Evolutionary conservation across 30 jellyfish, hydroid and myxozoan genomes (phyloP).

Genomic region (Morbakka virulenta): DNA sequence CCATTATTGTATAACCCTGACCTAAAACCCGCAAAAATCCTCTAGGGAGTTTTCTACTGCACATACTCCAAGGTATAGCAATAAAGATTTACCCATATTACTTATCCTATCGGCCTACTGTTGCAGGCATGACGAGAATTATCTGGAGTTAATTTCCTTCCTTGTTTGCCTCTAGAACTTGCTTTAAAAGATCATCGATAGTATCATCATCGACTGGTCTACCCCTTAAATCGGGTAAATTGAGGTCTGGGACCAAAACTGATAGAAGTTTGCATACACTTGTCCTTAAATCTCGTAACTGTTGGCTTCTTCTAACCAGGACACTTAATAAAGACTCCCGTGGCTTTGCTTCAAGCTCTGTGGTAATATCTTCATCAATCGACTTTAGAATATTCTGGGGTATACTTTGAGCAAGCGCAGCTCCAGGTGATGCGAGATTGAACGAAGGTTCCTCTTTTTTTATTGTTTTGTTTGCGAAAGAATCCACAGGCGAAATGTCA

Average conservation of each 20-base stretch:
- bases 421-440: neutral
- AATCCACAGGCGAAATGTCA: neutral
- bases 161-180: constrained; percentile 70
- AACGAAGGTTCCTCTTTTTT: neutral
- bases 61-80: too few relatives aligned
- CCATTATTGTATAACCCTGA: neutral
- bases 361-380: constrained; percentile 27
- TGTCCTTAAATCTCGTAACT: constrained; percentile 69
- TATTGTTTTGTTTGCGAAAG: neutral
- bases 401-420: neutral
- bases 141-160: constrained; percentile 17
- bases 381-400: neutral
- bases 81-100: too few relatives aligned
- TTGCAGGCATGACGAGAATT: too few relatives aligned
- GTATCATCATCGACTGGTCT: constrained; percentile 75
- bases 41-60: neutral
- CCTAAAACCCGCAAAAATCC: neutral
- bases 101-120: too few relatives aligned
- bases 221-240: constrained; percentile 49
- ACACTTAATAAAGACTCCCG: neutral
- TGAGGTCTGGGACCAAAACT: constrained; percentile 63
- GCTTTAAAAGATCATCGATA: constrained; percentile 57
- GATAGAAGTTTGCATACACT: constrained; percentile 70
- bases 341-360: constrained; percentile 35
- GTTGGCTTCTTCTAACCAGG: constrained; percentile 78